Evolutionary conservation across 2,888 invertebrate species (phyloP).

Genomic region (Drosophila mulleri): DNA sequence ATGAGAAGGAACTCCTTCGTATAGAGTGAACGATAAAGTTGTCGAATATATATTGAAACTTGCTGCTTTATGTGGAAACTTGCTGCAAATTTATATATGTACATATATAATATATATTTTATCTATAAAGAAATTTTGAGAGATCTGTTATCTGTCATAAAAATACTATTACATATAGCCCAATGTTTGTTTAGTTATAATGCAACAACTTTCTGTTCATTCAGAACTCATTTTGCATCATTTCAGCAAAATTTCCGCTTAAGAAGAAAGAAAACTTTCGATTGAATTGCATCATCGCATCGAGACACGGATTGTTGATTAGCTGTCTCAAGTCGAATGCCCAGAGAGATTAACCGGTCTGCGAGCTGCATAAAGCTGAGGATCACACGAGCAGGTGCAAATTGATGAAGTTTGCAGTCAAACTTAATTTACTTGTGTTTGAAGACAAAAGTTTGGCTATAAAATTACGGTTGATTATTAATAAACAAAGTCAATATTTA

Average conservation of each 20-base stretch:
- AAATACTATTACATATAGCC: no score
- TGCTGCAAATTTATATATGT: no score
- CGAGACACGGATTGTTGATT: constrained; percentile 53
- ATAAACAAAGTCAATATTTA: constrained; percentile 48
- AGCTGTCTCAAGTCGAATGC: constrained; percentile 6
- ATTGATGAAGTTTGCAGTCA: constrained; percentile 57
- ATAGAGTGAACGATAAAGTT: no score
- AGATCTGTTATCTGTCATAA: no score
- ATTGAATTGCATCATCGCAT: constrained; percentile 48
- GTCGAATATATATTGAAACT: no score
- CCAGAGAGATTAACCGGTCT: constrained; percentile 36
- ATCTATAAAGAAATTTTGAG: no score
- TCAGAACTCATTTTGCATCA: not conserved
- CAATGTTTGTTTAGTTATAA: no score
- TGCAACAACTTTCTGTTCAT: not conserved
- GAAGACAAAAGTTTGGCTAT: constrained; percentile 14
- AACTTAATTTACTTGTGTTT: constrained; percentile 36
- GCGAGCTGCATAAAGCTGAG: not conserved
- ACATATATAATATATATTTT: no score
- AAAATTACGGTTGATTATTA: constrained; percentile 44
- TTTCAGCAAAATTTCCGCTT: not conserved
- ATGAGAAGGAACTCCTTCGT: no score
- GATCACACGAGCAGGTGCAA: constrained; percentile 55
- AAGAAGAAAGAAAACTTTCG: not conserved
- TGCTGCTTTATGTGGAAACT: no score